A percentile compares a stretch with the other conserved stretches of the same genome.
Conservation (phyloP, 2,888 invertebrate species). For the Calliopum simillimum region DNA sequence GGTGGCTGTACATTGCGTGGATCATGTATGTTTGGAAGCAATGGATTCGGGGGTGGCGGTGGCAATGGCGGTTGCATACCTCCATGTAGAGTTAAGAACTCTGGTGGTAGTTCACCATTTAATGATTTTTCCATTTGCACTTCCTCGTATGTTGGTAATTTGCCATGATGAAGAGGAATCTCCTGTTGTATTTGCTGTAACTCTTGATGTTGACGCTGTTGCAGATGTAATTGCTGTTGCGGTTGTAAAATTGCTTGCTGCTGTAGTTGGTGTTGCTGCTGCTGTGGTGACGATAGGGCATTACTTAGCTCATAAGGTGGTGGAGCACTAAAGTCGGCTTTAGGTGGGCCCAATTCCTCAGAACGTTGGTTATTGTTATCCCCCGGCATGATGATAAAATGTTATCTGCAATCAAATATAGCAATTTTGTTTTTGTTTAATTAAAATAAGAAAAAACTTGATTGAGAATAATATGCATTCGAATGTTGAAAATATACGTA, state of each 20-base stretch:
- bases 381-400: conserved; percentile 37
- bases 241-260: conserved; percentile 24
- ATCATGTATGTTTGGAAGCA: conserved; percentile 58
- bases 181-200: conserved; percentile 49
- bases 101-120: conserved; percentile 75
- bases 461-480: conserved; percentile 36
- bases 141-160: conserved; percentile 90
- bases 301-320: conserved; percentile 83
- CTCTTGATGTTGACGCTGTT: conserved; percentile 38
- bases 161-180: conserved; percentile 71
- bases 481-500: too few relatives aligned
- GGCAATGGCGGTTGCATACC: conserved; percentile 59
- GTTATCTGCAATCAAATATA: conserved; percentile 34
- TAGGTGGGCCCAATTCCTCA: conserved; percentile 81
- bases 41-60: conserved; percentile 56
- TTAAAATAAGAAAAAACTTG: conserved; percentile 40
- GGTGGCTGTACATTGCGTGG: conserved; percentile 60
- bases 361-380: conserved; percentile 43
- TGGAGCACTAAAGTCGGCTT: conserved; percentile 86
- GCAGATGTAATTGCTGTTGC: conserved; percentile 31
- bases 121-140: conserved; percentile 88
- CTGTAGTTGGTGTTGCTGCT: conserved; percentile 42
- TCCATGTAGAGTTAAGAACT: conserved; percentile 58
- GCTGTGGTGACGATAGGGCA: conserved; percentile 35
- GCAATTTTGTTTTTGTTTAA: conserved; percentile 17